Conservation (phyloP, 2,113 vertebrate species). For the Myiozetetes cayanensis region DNA sequence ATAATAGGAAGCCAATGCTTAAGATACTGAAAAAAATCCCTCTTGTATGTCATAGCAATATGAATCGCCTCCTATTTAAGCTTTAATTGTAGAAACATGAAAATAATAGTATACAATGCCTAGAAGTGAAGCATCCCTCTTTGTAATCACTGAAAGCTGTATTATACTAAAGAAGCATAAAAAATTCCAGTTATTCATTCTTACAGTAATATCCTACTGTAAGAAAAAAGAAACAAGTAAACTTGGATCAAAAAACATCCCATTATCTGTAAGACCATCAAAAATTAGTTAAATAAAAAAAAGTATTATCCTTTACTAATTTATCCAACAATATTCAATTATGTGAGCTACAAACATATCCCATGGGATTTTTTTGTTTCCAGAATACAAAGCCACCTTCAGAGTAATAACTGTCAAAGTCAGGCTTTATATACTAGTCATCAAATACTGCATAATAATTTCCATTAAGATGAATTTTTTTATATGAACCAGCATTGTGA, state of each 20-base stretch:
- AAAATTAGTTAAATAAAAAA: not conserved
- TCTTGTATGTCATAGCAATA: not conserved
- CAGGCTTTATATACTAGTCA: not conserved
- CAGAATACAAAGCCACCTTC: not conserved
- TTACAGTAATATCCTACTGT: not conserved
- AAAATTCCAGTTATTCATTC: not conserved
- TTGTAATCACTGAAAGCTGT: not conserved
- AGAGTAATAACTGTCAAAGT: not conserved
- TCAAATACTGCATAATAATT: not conserved
- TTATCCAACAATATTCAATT: not conserved
- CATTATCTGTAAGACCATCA: not conserved
- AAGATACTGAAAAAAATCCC: not conserved
- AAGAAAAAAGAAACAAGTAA: not conserved
- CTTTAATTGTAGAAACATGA: not conserved
- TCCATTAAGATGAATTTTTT: not conserved
- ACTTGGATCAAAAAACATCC: not conserved
- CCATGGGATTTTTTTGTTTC: not conserved
- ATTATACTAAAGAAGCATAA: not conserved
- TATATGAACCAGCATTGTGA: not conserved
- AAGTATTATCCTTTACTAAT: not conserved
- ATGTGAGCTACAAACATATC: not conserved
- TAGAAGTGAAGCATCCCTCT: not conserved
- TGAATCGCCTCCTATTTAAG: not conserved
- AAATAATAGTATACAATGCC: not conserved
- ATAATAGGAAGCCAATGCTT: not conserved